These are phyloP conservation scores for Lemur catta DNA, from an alignment of 2,797 vertebrate species.

Conservation along the genomic window DNA sequence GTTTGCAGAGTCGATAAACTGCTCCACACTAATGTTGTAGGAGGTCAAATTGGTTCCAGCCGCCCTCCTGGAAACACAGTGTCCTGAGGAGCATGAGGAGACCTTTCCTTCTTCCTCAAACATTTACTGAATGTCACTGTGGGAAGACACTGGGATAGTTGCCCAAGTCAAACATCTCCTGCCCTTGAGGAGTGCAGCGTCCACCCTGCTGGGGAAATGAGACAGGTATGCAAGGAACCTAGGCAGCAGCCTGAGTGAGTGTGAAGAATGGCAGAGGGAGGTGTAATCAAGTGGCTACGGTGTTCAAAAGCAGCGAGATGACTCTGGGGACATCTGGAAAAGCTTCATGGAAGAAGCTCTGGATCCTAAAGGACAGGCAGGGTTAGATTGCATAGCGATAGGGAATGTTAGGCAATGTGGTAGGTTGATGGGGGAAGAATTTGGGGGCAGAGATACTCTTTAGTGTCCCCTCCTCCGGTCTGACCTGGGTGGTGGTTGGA, in stretches of 20 bases:
- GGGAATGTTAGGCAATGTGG: not conserved
- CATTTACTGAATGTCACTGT: not conserved
- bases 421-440: not conserved
- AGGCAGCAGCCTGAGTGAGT: not conserved
- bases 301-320: not conserved
- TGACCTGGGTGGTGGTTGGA: not conserved
- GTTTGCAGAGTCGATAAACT: conserved; percentile 16
- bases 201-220: not conserved
- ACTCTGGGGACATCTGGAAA: conserved; percentile 29
- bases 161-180: not conserved
- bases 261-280: not conserved
- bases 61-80: not conserved
- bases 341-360: conserved; percentile 17
- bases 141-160: not conserved
- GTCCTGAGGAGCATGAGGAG: not conserved
- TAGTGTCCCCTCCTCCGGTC: not conserved
- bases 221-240: not conserved
- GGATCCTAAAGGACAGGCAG: not conserved
- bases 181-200: no score
- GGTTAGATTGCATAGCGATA: not conserved
- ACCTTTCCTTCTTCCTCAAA: not conserved
- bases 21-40: not conserved
- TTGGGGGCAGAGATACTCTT: not conserved
- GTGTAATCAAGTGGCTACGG: not conserved
- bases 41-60: conserved; percentile 69